Conservation (phyloP, 1,140 invertebrate genomes). For the Cotesia typhae region DNA sequence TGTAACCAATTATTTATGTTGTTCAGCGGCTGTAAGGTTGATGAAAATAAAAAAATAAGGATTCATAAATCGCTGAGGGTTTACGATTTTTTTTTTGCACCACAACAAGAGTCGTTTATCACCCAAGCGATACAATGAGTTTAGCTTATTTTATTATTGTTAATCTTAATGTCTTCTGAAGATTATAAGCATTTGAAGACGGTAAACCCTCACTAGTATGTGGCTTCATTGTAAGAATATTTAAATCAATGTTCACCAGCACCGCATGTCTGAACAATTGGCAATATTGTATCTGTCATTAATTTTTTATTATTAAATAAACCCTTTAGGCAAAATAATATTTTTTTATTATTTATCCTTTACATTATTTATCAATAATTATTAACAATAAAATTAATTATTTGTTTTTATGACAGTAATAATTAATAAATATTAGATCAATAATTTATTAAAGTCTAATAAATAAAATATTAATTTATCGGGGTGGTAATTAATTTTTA, state of each 20-base stretch:
- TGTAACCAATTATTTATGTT: not conserved
- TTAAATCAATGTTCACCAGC: not conserved
- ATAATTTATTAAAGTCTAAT: too few species aligned
- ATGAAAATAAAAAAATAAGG: conserved; percentile 43
- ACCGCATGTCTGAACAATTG: not conserved
- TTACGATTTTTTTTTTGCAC: conserved; percentile 50
- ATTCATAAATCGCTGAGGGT: conserved; percentile 47
- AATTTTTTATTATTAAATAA: conserved; percentile 60
- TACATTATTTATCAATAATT: not conserved
- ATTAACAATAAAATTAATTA: not conserved
- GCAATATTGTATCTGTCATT: conserved; percentile 50
- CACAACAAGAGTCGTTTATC: conserved; percentile 51
- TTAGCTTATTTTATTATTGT: not conserved
- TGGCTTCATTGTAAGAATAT: not conserved
- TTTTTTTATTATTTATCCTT: conserved; percentile 3
- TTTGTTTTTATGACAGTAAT: too few species aligned
- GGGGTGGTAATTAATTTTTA: too few species aligned
- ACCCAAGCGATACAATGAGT: conserved; percentile 46
- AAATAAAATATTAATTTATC: too few species aligned
- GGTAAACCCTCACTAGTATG: not conserved
- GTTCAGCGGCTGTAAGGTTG: not conserved
- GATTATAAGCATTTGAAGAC: not conserved
- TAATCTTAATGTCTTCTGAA: too few species aligned
- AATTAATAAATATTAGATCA: too few species aligned
- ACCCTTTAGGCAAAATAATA: conserved; percentile 51